These are phyloP conservation scores for Euproctis similis DNA, from an alignment of 2,888 invertebrate genomes.

Conservation along the genomic window DNA sequence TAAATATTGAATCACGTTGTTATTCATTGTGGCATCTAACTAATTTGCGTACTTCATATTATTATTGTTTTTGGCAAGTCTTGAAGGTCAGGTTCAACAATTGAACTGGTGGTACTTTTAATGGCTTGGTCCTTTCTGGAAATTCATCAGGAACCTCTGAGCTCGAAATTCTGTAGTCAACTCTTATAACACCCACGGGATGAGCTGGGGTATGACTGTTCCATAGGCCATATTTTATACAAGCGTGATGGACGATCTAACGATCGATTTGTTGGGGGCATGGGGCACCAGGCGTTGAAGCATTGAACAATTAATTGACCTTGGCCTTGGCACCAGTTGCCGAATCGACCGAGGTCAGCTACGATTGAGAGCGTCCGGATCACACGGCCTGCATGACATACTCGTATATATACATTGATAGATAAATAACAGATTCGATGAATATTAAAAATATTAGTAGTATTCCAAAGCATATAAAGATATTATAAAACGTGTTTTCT, in stretches of 20 bases:
- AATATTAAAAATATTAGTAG: too few relatives aligned
- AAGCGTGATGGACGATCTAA: too few relatives aligned
- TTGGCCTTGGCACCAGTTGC: conserved; percentile 72
- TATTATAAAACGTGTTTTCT: not conserved
- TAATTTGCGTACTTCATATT: conserved; percentile 36
- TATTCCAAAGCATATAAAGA: too few relatives aligned
- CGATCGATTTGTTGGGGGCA: too few relatives aligned
- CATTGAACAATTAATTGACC: conserved; percentile 58
- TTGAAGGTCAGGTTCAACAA: conserved; percentile 47
- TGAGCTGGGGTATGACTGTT: too few relatives aligned
- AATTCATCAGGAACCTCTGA: too few relatives aligned
- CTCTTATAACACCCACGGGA: too few relatives aligned
- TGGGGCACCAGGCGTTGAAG: conserved; percentile 38
- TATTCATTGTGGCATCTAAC: conserved; percentile 40
- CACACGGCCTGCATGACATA: conserved; percentile 51
- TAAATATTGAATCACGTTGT: conserved; percentile 38
- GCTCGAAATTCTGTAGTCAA: too few relatives aligned
- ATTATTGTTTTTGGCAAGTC: conserved; percentile 39
- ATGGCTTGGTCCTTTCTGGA: too few relatives aligned
- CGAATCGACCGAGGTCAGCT: conserved; percentile 64
- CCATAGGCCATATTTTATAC: too few relatives aligned
- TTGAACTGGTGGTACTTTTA: too few relatives aligned
- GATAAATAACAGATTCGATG: too few relatives aligned
- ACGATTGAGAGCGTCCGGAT: conserved; percentile 70
- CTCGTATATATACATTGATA: conserved; percentile 15